Base-by-base conservation (phyloP, 2,888 invertebrate species). In the Drosophila picticornis region DNA sequence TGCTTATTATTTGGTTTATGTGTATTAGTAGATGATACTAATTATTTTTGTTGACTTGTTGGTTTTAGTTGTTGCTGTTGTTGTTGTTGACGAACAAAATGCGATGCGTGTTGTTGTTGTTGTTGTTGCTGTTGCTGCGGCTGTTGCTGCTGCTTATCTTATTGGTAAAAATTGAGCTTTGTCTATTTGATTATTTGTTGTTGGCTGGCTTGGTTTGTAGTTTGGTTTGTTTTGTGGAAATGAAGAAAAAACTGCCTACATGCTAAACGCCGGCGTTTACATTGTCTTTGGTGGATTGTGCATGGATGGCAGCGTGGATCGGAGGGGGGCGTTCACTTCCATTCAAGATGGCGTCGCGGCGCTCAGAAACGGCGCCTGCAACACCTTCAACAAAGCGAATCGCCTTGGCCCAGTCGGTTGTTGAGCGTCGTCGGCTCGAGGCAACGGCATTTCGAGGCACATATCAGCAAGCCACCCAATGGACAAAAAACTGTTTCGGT, bases 131-230 rank as follows among this genome's bases (percentile, higher is more conserved):
- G 75, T 40, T 62, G 70, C 48, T 64, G 72, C 55, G 72, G 69
- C 46, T 89, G 72, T 72, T 72, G 73, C 72, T 75, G 77, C 72
- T 88, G 87, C 65, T 65, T 78, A 75, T 79, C 72, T 61, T 77
- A 74, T 88, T 85, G 90, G 83, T 84, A 90, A 90, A 90, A 87
- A 87, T 90, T 69, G 84, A 72, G 83, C 73, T 88, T 82, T 91
- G 90, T 88, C 91, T 88, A 90, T 88, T 90, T 90, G 57, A 40
- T 77, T 84, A 88, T 80, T 84, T 91, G 91, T 85, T 84, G 88
- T 91, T 90, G 86, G 86, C 86, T 90, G 88, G 91, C 91, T 88
- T 88, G 85, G 85, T 84, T 84, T 70, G 64, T 81, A 65, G 63
- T 82, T 56, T 56, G 56, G 38, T 38, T 38, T 56, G 71, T 46